Evolutionary conservation across 2,888 invertebrate species (phyloP), one percentile per base, ranked within the genome.

Genomic region (Lamellibrachia columna): DNA sequence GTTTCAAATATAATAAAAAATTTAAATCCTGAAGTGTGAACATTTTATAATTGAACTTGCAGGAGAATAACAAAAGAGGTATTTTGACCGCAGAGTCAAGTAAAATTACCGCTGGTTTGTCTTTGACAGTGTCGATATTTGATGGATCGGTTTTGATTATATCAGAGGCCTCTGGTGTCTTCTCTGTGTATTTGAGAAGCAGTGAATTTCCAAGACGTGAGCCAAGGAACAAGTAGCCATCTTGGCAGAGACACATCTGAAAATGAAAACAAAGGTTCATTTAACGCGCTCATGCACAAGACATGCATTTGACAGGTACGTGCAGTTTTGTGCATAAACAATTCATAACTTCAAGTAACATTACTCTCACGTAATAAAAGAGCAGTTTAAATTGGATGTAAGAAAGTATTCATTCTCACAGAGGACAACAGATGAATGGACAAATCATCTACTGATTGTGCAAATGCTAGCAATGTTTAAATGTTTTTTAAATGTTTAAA

Each of bases 171-270:
- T 93, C 93, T 6, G 92, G 22, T 11, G 92, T 52, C 96, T 99
- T 98, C 97, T 99, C 99, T 40, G 98, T 98, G 95, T 99, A 99
- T 93, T 98, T 97, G 92, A 99, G 97, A 3, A 99, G 97, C 53
- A 99, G 97, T 0, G 99, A 99, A 96, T 99, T 99, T 0, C 99
- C 99, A 28, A 99, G 97, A 0, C 99, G 97, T 0, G 99, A 99
- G 1, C 99, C 99, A 93, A 99, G 97, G 96, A 99, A 99, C 7
- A 99, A 97, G 96, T 98, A 99, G 95, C 98, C 98, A 94, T 98
- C 98, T 96, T 98, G 99, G 96, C 98, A 98, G n/a, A 98, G 97
- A 94, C 98, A 98, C 96, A 99, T 98, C 98, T 98, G 93, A n/a
- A 92, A 22, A 75, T 22, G 22, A 22, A 15, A 75, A 75, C 75